Evolutionary conservation across 2,797 vertebrate genomes (phyloP), one percentile per base, ranked within the genome.

Genomic region (Anguilla megastoma): DNA sequence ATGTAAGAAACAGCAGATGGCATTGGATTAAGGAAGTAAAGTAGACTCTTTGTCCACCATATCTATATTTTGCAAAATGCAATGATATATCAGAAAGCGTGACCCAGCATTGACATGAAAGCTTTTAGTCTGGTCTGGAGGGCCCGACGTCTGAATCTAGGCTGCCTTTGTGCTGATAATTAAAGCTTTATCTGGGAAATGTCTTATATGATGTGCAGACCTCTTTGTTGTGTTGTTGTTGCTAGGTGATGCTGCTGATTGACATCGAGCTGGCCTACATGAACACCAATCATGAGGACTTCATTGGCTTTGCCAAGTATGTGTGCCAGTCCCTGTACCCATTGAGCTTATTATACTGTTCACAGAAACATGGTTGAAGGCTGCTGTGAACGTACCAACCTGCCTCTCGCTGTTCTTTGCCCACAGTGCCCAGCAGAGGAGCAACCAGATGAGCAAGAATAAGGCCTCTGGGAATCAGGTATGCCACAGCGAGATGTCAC

Each of bases 231-330:
- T n/a, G 9, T 85, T 85, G 54, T 85, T 85, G 56, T 83, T 89
- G n/a, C 30, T 92, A 98, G 98, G 98, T 99, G 91, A 96, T 99
- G 96, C 94, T 99, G 86, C 95, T 98, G 91, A 98, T 99, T 86
- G 98, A 99, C 89, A 98, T 98, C 0, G 98, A 99, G 90, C 91
- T 99, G 94, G 95, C 98, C 88, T 99, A 99, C 91, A 97, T 99
- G 95, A 99, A 99, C 92, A 99, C 98, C 86, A 99, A 99, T 94
- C 98, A 99, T 0, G 98, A 99, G 88, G 98, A 99, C 92, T 99
- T 99, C 94, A 99, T 99, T 90, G 98, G 98, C 89, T 99, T 99
- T 91, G 98, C 98, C 93, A 99, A 99, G 98, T 99, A 96, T 50
- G 76, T 48, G 76, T 24, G 41, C 41, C 30, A 4, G 27, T 36